Evolutionary conservation across 2,888 invertebrate genomes (phyloP), one percentile per base, ranked within the genome.

Genomic region (Sturmia bella): DNA sequence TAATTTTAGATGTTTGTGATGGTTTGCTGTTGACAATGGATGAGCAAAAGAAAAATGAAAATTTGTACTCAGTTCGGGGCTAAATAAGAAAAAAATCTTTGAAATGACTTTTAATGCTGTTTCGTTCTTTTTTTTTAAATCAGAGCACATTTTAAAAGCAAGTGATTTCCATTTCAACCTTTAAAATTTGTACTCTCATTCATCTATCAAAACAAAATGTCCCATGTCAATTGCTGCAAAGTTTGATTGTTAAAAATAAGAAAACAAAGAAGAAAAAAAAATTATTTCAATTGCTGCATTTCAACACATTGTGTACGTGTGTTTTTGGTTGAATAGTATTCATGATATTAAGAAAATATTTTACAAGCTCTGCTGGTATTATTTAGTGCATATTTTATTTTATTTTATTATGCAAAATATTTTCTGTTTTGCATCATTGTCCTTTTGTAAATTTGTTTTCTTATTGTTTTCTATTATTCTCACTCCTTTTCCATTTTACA

Each of bases 331-430:
- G 39, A 41, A 52, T 24, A 17, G 52, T 27, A 21, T 57, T 37
- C 17, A 13, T 48, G 13, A 43, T 45, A 21, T 64, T 5, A 24
- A 24, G 37, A 48, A 56, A 64, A 21, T 56, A 0, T 48, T 56
- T 59, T 15, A 45, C 6, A 13, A 15, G 24, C 19, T 24, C 41
- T 24, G 24, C 24, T n/a, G 21, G 1, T 0, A 41, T 24, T 39
- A 21, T 41, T n/a, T 57, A n/a, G 32, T 54, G 41, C 15, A 19
- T 66, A 57, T 39, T 12, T 11, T 15, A 43, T 61, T 83, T 73
- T 63, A 72, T 76, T 76, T 76, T 76, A 69, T 79, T 83, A 83
- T 83, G 79, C 83, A 83, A 75, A 79, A 63, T 72, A 70, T 56
- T 72, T 69, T 32, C 32, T 59, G 17, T 52, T 56, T 15, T 56